These are phyloP conservation scores for Aegotheles bennettii DNA, from an alignment of 2,113 vertebrate species.

Conservation along the genomic window DNA sequence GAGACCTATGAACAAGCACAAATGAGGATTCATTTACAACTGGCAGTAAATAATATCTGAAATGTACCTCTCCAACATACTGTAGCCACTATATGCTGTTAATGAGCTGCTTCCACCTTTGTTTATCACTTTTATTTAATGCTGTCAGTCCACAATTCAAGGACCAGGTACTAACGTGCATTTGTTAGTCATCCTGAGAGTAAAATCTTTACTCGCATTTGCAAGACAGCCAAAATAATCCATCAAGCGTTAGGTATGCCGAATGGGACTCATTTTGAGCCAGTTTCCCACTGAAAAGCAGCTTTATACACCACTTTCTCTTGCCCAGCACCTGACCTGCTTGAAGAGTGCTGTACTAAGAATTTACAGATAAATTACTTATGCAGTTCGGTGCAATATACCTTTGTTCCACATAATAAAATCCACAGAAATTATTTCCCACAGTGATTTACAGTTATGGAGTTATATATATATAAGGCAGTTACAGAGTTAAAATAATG, in stretches of 20 bases:
- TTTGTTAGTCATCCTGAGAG: not conserved
- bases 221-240: not conserved
- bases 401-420: not conserved
- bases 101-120: not conserved
- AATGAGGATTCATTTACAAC: not conserved
- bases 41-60: not conserved
- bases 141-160: not conserved
- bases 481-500: not conserved
- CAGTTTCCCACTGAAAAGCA: not conserved
- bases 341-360: not conserved
- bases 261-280: fast-evolving
- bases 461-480: not conserved
- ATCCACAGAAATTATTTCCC: not conserved
- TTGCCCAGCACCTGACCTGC: not conserved
- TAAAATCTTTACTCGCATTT: not conserved
- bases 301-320: not conserved
- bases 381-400: not conserved
- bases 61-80: not conserved
- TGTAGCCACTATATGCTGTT: not conserved
- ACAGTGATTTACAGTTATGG: not conserved
- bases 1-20: not conserved
- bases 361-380: not conserved
- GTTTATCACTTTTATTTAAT: not conserved
- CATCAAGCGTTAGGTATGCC: not conserved
- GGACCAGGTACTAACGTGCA: not conserved